phyloP scores from a whole-genome alignment of 1,140 invertebrate genomes.

The Diabrotica undecimpunctata region DNA sequence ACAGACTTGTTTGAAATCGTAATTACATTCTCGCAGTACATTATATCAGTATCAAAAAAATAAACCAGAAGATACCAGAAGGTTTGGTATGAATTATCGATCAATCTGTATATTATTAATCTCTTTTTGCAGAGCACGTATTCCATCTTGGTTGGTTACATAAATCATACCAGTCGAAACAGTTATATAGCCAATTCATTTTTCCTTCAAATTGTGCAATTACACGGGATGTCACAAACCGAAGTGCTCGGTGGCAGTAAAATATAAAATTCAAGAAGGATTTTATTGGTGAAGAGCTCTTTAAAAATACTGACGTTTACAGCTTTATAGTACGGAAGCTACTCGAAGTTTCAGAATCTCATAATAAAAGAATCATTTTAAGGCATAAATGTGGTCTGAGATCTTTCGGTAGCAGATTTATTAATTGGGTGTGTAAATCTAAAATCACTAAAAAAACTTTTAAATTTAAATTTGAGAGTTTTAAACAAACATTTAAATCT shows the following conservation, averaged over 20 bases:
- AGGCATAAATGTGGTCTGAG: no score
- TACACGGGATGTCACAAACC: slow-evolving; percentile 9
- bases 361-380: background rate
- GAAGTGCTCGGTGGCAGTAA: slow-evolving; percentile 4
- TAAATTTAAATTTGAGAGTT: no score
- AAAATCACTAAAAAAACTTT: no score
- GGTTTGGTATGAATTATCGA: no score
- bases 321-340: no score
- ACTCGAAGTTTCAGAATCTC: background rate
- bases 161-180: slow-evolving; percentile 1
- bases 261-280: slow-evolving; percentile 8
- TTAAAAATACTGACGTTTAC: background rate
- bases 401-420: no score
- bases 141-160: background rate
- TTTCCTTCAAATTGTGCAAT: slow-evolving; percentile 5
- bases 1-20: no score
- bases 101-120: background rate
- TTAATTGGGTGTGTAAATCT: no score
- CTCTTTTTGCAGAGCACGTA: background rate
- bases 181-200: slow-evolving; percentile 6
- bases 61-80: no score
- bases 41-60: no score
- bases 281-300: slow-evolving; percentile 8
- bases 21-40: no score
- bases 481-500: no score